Base-by-base conservation (phyloP, 2,797 vertebrate genomes). In the Harpagifer antarcticus region DNA sequence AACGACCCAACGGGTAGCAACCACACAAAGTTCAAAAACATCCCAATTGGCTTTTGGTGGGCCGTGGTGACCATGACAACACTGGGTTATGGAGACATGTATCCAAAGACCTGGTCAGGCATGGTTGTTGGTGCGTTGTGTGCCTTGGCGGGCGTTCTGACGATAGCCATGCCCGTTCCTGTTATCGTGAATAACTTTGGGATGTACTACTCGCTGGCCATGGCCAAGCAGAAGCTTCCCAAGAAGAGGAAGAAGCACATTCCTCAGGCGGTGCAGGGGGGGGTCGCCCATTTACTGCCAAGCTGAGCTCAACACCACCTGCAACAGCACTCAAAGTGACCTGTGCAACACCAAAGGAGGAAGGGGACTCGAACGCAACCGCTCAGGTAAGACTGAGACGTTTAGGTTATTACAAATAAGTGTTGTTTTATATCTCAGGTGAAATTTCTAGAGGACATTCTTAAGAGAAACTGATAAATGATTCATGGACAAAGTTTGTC, bases 111-210 rank as follows among this genome's bases (percentile, higher is more conserved):
- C 1, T 99, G 98, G 98, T 99, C 98, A 11, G 98, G 98, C 75
- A 99, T 99, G 98, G 91, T 99, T 8, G 98, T 99, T 82, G 98
- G 98, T 2, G 98, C 98, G 1, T 83, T 99, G n/a, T 99, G 98
- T n/a, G 98, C 98, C 0, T 91, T 99, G 86, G 97, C 98, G 0
- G 98, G 98, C 2, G 98, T 99, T 74, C 94, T 99, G 77, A 99
- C 98, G n/a, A 99, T 99, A 92, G 98, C 98, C 86, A 99, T 99
- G 98, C 98, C 98, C 0, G 98, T 99, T 79, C 98, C 98, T 17
- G 98, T 99, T 78, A 99, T 99, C 53, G 98, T 99, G 86, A 99
- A 99, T 94, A 99, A 99, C 94, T 99, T 99, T 92, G 98, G 98
- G 89, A 99, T 99, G 98, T 99, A 99, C 93, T 99, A 99, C 92